Evolutionary conservation across 2,888 invertebrate species (phyloP), one percentile per base, ranked within the genome.

Genomic region (Cryptus viduatorius): DNA sequence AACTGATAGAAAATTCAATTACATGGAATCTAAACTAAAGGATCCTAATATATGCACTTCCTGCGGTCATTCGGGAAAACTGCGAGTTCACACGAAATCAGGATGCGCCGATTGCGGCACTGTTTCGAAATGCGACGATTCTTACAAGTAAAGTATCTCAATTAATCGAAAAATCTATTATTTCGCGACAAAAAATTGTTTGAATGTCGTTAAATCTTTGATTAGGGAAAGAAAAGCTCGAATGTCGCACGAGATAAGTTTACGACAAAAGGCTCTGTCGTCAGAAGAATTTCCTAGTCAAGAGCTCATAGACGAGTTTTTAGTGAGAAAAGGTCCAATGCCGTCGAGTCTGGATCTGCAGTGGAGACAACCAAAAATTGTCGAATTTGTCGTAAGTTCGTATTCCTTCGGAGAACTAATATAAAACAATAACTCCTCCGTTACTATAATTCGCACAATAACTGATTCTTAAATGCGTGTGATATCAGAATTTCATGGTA

Each of bases 221-320:
- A 94, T 85, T 90, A 97, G 97, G 92, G 95, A 96, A 85, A 95
- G 96, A 92, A 94, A 96, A 73, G 92, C 95, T 16, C 95, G 95
- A 71, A 94, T 96, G 1, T 96, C 96, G 93, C 95, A 96, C 50
- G 97, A 98, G 93, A 90, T 97, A 75, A 94, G 94, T 10, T 94
- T 98, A 53, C 95, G 97, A 12, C 95, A 94, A 69, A 96, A 96
- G 90, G 96, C 97, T 0, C 90, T 97, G 42, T 91, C 94, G 1
- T 95, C 96, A 83, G 93, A 94, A 1, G 92, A 94, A 72, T 98
- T 98, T 93, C 97, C 98, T 4, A 96, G 96, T 87, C 95, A 97
- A 88, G 95, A 95, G 88, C 94, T 97, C 37, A 96, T 97, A 91
- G 95, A 96, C 71, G 98, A 98, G 93, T 98, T 96, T 93, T 94